These are phyloP conservation scores for Acrocephalus kingi DNA, from an alignment of 2,113 vertebrate species.

Conservation along the genomic window DNA sequence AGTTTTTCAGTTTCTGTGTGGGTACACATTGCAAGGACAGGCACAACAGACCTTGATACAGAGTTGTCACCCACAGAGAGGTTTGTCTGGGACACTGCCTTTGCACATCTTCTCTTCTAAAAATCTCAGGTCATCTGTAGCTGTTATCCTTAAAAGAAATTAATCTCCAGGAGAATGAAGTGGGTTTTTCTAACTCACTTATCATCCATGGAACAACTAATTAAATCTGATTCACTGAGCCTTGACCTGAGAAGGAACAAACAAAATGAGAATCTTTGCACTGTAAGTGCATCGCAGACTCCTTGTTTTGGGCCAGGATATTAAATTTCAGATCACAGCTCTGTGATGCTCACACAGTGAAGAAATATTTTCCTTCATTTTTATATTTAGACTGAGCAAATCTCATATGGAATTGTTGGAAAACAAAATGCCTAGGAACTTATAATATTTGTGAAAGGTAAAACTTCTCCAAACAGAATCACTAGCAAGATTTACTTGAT, in stretches of 20 bases:
- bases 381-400: neutral
- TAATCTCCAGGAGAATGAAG: neutral
- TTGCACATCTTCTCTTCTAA: neutral
- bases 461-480: neutral
- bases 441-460: neutral
- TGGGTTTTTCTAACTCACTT: neutral
- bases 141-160: neutral
- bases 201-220: neutral
- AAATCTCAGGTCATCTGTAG: neutral
- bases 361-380: neutral
- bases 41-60: neutral
- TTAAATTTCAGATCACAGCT: constrained; percentile 10
- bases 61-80: neutral
- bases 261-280: constrained; percentile 13
- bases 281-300: neutral
- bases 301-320: neutral
- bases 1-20: neutral
- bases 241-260: neutral
- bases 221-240: neutral
- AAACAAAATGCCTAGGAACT: neutral
- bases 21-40: neutral
- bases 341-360: neutral
- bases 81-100: neutral
- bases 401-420: neutral
- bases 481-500: neutral